Conservation (phyloP, 2,888 invertebrate genomes). For the Terebella lapidaria region DNA sequence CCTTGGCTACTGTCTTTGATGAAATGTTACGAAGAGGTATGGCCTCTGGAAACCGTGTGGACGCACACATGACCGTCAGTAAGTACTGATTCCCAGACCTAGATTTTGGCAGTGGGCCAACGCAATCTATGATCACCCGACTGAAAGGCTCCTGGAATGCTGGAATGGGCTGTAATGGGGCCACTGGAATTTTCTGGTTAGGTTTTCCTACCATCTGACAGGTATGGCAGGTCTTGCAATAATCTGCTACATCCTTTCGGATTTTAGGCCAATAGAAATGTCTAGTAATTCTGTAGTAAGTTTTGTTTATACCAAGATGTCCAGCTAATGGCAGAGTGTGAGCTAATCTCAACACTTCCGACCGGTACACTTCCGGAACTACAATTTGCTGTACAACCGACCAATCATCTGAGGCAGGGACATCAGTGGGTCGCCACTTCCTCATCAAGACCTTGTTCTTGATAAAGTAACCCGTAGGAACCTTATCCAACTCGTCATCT, state of each 20-base stretch:
- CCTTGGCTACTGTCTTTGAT: not conserved
- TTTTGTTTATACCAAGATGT: not conserved
- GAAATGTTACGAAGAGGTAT: conserved; percentile 8
- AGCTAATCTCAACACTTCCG: not conserved
- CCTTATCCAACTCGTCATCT: not conserved
- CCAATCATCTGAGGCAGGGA: not conserved
- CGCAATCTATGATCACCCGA: conserved; percentile 3
- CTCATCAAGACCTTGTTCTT: not conserved
- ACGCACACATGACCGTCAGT: conserved; percentile 3
- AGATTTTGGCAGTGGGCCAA: not conserved
- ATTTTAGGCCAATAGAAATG: conserved; percentile 3
- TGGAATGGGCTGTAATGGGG: conserved; percentile 5
- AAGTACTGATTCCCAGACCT: conserved; percentile 2
- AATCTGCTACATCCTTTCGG: not conserved
- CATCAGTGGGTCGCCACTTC: not conserved
- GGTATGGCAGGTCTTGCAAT: not conserved
- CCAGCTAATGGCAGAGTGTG: not conserved
- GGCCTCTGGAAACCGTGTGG: conserved; percentile 12
- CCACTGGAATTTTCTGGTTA: not conserved
- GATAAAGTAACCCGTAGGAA: not conserved
- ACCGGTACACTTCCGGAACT: not conserved
- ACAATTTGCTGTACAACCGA: not conserved
- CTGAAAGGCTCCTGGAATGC: not conserved
- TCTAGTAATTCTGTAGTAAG: not conserved
- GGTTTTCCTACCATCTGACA: conserved; percentile 1